phyloP scores from a whole-genome alignment of 2,113 vertebrate species.

The Pelecanoides urinatrix region DNA sequence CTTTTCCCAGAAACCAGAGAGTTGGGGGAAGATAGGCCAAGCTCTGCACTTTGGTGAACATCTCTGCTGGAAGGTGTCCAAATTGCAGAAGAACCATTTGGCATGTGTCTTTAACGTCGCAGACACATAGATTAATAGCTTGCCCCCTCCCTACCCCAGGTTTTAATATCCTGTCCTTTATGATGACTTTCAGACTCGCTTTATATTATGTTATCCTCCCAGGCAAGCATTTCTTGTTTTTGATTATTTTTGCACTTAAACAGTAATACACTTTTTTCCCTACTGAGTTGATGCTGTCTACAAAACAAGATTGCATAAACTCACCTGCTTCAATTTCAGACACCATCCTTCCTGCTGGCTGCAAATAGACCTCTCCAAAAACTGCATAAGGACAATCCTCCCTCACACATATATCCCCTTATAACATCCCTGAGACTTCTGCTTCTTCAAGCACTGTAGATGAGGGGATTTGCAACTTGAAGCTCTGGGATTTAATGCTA shows the following conservation, averaged over 20 bases:
- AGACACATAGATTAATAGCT: constrained; percentile 62
- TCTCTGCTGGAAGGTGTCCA: constrained; percentile 35
- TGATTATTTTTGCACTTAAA: constrained; percentile 49
- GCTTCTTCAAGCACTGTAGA: not conserved
- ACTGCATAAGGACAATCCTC: not conserved
- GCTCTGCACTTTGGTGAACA: not conserved
- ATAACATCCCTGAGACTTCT: not conserved
- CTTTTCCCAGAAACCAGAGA: not conserved
- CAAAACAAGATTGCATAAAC: not conserved
- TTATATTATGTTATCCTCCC: constrained; percentile 52
- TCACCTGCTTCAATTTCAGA: not conserved
- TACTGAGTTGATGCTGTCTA: constrained; percentile 13
- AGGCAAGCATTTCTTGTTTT: constrained; percentile 1
- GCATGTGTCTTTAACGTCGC: constrained; percentile 45
- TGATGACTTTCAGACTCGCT: constrained; percentile 61
- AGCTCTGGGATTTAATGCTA: not conserved
- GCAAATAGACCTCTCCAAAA: not conserved
- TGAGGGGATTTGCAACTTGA: not conserved
- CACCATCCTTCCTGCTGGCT: not conserved
- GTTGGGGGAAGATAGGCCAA: not conserved
- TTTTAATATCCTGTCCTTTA: constrained; percentile 76
- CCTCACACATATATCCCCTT: not conserved
- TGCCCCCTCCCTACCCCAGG: not conserved
- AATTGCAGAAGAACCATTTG: constrained; percentile 50
- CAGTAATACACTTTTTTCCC: not conserved